Percentiles rank a stretch among this genome's conserved stretches.
phyloP scores from a whole-genome alignment of 2,113 vertebrate genomes.

The Nannobrachium achirus region DNA sequence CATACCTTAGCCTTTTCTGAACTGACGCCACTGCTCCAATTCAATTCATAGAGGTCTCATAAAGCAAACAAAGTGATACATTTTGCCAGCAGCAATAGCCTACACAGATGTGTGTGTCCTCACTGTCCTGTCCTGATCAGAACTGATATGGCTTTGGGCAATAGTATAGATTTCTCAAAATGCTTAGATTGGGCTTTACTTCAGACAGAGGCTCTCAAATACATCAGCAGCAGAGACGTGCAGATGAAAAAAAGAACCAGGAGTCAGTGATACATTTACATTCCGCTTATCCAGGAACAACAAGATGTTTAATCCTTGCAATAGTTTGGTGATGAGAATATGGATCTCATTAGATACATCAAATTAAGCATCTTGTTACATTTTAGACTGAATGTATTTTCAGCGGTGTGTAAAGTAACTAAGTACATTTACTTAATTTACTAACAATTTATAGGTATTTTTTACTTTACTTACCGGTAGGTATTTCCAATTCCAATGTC shows the following conservation, averaged over 20 bases:
- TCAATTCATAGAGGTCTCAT: not conserved
- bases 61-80: no score
- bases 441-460: no score
- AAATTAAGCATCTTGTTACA: not conserved
- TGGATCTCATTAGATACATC: not conserved
- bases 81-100: not conserved
- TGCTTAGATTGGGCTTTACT: no score
- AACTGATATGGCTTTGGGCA: not conserved
- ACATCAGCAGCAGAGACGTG: not conserved
- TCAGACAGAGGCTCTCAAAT: not conserved
- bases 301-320: conserved; percentile 30
- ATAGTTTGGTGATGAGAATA: conserved; percentile 14
- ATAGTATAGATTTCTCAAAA: not conserved
- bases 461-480: no score
- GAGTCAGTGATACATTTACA: not conserved
- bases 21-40: no score
- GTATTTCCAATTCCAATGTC: no score
- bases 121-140: not conserved
- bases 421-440: no score
- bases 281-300: conserved; percentile 17
- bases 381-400: not conserved
- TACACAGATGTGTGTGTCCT: not conserved
- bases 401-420: no score
- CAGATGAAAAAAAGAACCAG: no score
- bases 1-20: no score